Evolutionary conservation across 2,113 vertebrate species (phyloP), one percentile per base, ranked within the genome.

Genomic region (Scytalopus superciliaris): DNA sequence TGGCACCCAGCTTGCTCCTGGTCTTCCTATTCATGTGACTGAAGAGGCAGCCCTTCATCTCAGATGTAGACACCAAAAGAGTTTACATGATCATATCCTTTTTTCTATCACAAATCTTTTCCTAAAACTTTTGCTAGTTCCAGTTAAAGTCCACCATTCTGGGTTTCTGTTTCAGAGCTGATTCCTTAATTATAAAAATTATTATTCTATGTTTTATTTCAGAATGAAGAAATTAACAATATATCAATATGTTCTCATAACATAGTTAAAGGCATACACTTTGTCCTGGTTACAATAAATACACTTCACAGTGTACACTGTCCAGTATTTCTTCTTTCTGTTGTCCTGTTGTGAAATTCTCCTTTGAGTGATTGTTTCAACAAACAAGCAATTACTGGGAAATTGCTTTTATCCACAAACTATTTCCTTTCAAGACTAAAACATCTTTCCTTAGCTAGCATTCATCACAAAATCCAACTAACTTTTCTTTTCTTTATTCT

Each of bases 341-440:
- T 89, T 95, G 42, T 60, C 53, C 63, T 93, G 25, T 72, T 92
- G 31, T 62, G 69, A 94, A 52, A 68, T 95, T 96, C 94, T 94
- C 78, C 47, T 90, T 87, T 93, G 70, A 96, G 73, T 93, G 45
- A 57, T 84, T 89, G 73, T 83, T 96, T 96, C 94, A 96, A 93
- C 87, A 96, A 97, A 97, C 39, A 91, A 95, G 83, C 79, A 95
- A 95, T 95, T 97, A 97, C 89, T 94, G 77, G 86, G 77, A 97
- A 97, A 93, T 84, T 68, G 90, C 74, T 96, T 90, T 95, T 76
- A 91, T 93, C 69, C 40, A 47, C 14, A 72, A 25, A 72, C 35
- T 55, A 62, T 87, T 97, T 94, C 81, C 84, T 85, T 95, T 63
- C 39, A 77, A 64, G 59, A 50, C 30, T 90, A 95, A 95, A 95